phyloP scores from a whole-genome alignment of 2,113 vertebrate species.

The Shinisaurus crocodilurus region DNA sequence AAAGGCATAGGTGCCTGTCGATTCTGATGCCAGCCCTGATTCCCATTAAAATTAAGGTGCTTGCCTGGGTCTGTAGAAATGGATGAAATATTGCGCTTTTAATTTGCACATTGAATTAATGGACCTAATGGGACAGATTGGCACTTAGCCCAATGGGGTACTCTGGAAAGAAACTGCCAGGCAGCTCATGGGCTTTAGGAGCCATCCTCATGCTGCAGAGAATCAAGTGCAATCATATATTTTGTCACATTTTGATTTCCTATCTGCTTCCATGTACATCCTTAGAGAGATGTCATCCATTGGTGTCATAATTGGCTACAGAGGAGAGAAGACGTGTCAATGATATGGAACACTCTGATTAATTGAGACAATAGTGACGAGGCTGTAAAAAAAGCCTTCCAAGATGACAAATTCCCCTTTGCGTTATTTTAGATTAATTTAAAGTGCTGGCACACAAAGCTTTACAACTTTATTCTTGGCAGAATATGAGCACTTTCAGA shows the following conservation, averaged over 20 bases:
- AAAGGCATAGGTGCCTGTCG: background rate
- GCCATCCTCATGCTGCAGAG: constrained; percentile 26
- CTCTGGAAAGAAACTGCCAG: constrained; percentile 57
- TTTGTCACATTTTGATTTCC: background rate
- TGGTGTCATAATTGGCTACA: constrained; percentile 43
- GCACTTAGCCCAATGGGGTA: constrained; percentile 52
- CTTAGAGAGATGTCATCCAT: constrained; percentile 46
- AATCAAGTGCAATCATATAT: constrained; percentile 32
- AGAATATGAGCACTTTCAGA: constrained; percentile 71
- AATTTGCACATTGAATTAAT: constrained; percentile 75
- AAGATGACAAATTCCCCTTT: constrained; percentile 68
- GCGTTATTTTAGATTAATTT: constrained; percentile 75
- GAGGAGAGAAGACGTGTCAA: constrained; percentile 46
- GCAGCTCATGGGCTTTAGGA: constrained; percentile 57
- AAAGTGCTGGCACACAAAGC: constrained; percentile 68
- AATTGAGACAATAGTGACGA: constrained; percentile 63
- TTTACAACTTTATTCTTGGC: constrained; percentile 77
- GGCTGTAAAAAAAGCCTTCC: constrained; percentile 63
- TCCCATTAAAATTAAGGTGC: background rate
- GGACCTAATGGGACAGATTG: constrained; percentile 62
- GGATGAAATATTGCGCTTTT: constrained; percentile 19
- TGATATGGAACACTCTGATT: constrained; percentile 61
- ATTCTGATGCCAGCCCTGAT: background rate
- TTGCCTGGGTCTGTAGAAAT: background rate
- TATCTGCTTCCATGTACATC: constrained; percentile 21